Conservation (phyloP, 1,140 invertebrate species). For the Drosophila pruinosa region DNA sequence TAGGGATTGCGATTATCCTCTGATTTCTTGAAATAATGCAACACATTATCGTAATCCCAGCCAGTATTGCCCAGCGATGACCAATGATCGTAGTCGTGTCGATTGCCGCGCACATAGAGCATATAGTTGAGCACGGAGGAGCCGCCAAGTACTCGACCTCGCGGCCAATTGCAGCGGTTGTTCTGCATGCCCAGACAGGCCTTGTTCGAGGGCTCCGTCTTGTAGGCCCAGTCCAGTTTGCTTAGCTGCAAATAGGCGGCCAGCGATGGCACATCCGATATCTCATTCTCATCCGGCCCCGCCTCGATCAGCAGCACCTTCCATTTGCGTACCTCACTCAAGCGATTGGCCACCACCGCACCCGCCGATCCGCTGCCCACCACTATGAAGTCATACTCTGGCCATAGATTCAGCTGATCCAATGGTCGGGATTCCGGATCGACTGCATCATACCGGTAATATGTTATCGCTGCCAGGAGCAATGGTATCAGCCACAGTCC, state of each 20-base stretch:
- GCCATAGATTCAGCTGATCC: conserved; percentile 84
- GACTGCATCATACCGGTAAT: conserved; percentile 90
- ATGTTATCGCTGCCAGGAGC: conserved; percentile 91
- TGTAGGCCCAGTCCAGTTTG: conserved; percentile 95
- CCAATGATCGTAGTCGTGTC: conserved; percentile 95
- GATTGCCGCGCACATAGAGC: conserved; percentile 93
- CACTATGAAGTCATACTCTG: conserved; percentile 93
- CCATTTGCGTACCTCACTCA: conserved; percentile 92
- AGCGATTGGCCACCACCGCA: conserved; percentile 94
- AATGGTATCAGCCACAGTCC: conserved; percentile 92
- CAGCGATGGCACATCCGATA: conserved; percentile 93
- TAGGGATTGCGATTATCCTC: conserved; percentile 95
- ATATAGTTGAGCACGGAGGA: conserved; percentile 97
- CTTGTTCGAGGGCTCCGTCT: conserved; percentile 92
- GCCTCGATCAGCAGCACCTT: conserved; percentile 94
- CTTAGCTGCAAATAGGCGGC: conserved; percentile 94
- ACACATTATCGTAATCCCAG: conserved; percentile 94
- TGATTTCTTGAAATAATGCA: conserved; percentile 95
- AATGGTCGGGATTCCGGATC: conserved; percentile 90
- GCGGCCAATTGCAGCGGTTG: conserved; percentile 91
- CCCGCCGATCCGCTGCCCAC: conserved; percentile 92
- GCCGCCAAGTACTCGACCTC: conserved; percentile 94
- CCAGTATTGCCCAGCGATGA: conserved; percentile 92
- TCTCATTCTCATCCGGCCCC: conserved; percentile 95
- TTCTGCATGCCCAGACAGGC: conserved; percentile 91